These are phyloP conservation scores for Pteruthius melanotis DNA, from an alignment of 2,113 vertebrate species.

Conservation along the genomic window DNA sequence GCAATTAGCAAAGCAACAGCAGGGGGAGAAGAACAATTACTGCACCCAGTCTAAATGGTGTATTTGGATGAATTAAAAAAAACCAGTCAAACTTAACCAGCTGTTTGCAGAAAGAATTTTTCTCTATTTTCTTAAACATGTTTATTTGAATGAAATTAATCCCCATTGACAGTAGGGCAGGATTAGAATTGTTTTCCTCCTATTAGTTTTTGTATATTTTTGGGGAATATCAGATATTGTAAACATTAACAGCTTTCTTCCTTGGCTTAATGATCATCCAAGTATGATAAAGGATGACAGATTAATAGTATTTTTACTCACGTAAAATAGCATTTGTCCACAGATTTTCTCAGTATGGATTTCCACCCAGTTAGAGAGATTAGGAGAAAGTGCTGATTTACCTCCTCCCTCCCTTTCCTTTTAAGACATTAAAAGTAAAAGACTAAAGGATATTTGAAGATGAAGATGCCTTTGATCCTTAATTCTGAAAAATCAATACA, in stretches of 20 bases:
- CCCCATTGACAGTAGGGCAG: conserved; percentile 19
- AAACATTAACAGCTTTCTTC: conserved; percentile 57
- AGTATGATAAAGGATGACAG: conserved; percentile 58
- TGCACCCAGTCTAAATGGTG: neutral
- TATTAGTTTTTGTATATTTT: conserved; percentile 17
- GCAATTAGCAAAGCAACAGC: conserved; percentile 31
- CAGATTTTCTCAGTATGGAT: conserved; percentile 7
- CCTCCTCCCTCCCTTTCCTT: neutral
- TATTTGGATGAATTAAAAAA: neutral
- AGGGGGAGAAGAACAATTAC: conserved; percentile 3
- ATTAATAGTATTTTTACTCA: conserved; percentile 5
- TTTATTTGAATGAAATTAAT: conserved; percentile 69
- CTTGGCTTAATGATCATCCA: conserved; percentile 46
- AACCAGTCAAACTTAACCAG: neutral
- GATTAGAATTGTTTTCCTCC: conserved; percentile 36
- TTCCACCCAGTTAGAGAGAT: neutral
- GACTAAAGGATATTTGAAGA: neutral
- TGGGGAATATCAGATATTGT: neutral
- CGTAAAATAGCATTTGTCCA: neutral
- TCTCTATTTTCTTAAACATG: conserved; percentile 42
- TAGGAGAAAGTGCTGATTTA: neutral
- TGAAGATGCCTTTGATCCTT: neutral
- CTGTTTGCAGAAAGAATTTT: neutral
- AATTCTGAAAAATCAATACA: neutral
- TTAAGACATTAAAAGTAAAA: neutral